Conservation (phyloP, 2,113 vertebrate genomes). For the Dipodomys stephensi region DNA sequence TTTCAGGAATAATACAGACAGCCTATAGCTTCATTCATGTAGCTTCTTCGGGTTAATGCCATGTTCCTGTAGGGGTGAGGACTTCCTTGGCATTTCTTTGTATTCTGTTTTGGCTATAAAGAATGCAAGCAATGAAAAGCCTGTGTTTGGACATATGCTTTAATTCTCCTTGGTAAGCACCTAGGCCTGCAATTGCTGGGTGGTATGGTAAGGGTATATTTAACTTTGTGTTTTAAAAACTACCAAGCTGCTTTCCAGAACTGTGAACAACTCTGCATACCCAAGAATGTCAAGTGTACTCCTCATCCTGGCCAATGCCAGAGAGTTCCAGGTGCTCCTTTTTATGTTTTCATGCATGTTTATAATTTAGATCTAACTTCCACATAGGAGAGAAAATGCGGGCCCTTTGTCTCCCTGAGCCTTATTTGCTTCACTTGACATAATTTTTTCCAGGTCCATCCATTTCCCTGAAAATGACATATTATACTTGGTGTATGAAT, state of each 20-base stretch:
- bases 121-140: background rate
- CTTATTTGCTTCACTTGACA: too few relatives aligned
- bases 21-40: background rate
- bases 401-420: too few relatives aligned
- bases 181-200: too few relatives aligned
- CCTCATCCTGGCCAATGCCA: background rate
- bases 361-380: too few relatives aligned
- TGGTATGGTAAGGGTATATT: background rate
- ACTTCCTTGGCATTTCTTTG: too few relatives aligned
- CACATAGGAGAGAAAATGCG: too few relatives aligned
- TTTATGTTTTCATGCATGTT: too few relatives aligned
- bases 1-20: background rate
- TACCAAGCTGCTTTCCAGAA: background rate
- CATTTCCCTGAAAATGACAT: too few relatives aligned
- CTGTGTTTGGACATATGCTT: background rate
- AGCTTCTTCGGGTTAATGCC: background rate
- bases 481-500: too few relatives aligned
- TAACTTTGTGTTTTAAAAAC: background rate
- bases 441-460: too few relatives aligned
- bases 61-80: rapidly evolving
- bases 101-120: background rate
- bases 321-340: background rate
- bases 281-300: too few relatives aligned
- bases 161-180: background rate
- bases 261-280: rapidly evolving